Percentiles rank a stretch among this genome's conserved stretches.
Evolutionary conservation across 2,888 invertebrate genomes (phyloP).

Genomic region (Drosophila paramelanica): DNA sequence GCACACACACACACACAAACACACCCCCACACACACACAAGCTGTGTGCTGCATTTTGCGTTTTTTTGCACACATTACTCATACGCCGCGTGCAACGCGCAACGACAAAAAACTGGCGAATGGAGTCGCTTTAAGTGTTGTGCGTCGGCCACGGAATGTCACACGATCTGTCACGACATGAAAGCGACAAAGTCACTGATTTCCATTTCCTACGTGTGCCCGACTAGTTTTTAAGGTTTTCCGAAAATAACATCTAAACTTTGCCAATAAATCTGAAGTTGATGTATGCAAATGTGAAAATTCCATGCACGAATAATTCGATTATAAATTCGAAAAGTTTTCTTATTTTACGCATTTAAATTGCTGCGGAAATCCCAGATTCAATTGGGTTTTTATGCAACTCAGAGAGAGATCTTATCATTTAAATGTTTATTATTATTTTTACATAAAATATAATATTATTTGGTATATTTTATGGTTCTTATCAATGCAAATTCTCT

Average conservation of each 20-base stretch:
- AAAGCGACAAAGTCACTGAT: conserved; percentile 1
- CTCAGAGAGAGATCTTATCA: too few relatives aligned
- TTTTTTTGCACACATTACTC: conserved; percentile 63
- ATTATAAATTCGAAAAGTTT: neutral
- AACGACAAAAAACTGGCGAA: conserved; percentile 24
- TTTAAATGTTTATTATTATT: too few relatives aligned
- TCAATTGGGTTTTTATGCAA: too few relatives aligned
- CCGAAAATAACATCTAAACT: neutral
- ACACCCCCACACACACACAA: conserved; percentile 4
- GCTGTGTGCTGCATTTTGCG: conserved; percentile 28
- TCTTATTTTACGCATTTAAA: too few relatives aligned
- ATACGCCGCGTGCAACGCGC: conserved; percentile 62
- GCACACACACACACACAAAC: conserved; percentile 16
- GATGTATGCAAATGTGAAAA: too few relatives aligned
- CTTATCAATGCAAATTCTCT: too few relatives aligned
- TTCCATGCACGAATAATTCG: neutral
- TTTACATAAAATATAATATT: too few relatives aligned
- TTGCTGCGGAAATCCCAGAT: too few relatives aligned
- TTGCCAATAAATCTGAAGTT: neutral
- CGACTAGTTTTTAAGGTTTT: neutral
- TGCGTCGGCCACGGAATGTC: conserved; percentile 10
- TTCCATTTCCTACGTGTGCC: conserved; percentile 30
- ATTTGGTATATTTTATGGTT: too few relatives aligned
- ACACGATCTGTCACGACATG: neutral
- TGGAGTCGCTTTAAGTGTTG: conserved; percentile 3